A percentile compares a stretch with the other conserved stretches of the same genome.
Conservation (phyloP, 2,113 vertebrate genomes). For the Edolisoma coerulescens region DNA sequence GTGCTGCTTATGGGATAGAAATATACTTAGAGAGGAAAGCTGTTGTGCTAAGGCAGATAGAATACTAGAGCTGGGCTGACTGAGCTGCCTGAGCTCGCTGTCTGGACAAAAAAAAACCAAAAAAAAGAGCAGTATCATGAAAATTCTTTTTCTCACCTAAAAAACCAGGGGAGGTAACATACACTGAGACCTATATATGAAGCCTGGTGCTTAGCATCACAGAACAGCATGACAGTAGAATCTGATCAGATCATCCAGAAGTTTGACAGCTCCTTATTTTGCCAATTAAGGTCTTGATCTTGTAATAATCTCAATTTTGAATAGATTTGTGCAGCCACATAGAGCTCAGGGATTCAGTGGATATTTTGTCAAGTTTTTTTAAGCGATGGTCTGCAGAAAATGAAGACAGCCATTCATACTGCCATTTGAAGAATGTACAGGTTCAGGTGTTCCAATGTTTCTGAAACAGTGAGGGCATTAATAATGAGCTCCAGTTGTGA, state of each 20-base stretch:
- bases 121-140: neutral
- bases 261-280: neutral
- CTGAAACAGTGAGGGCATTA: constrained; percentile 10
- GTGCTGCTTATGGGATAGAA: neutral
- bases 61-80: neutral
- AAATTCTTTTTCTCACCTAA: neutral
- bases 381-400: neutral
- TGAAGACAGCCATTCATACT: neutral
- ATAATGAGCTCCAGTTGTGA: constrained; percentile 14
- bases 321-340: neutral
- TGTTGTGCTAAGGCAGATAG: neutral
- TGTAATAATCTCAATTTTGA: neutral
- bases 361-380: neutral
- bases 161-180: neutral
- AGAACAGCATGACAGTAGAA: neutral
- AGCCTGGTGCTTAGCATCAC: neutral
- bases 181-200: neutral
- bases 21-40: neutral
- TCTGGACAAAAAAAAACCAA: neutral
- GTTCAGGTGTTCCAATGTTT: neutral
- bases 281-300: neutral
- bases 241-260: neutral
- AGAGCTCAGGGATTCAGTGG: neutral
- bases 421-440: neutral
- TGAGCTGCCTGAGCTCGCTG: neutral